Percentiles rank a stretch among this genome's conserved stretches.
Conservation (phyloP, 2,113 vertebrate genomes). For the Ictalurus furcatus region DNA sequence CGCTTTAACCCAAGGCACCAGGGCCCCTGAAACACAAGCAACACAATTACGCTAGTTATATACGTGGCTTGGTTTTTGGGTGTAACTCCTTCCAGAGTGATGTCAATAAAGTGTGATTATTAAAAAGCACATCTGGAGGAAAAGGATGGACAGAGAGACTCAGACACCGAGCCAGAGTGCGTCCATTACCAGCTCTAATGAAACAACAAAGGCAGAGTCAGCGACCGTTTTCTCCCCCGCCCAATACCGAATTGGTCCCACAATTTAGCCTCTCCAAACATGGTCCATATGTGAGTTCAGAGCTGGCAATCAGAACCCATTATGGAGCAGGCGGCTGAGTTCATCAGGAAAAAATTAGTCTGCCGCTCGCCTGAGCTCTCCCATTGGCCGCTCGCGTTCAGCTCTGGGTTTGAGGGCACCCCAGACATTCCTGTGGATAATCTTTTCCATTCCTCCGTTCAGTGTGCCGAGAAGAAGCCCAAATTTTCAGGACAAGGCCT, state of each 20-base stretch:
- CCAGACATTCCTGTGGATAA: constrained; percentile 85
- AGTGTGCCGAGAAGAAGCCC: constrained; percentile 71
- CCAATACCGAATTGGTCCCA: constrained; percentile 65
- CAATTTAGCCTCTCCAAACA: constrained; percentile 75
- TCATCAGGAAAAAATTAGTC: constrained; percentile 86
- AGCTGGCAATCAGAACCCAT: constrained; percentile 76
- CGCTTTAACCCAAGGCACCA: constrained; percentile 58
- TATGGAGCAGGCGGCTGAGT: constrained; percentile 77
- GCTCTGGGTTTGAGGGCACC: constrained; percentile 80
- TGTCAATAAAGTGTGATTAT: constrained; percentile 53
- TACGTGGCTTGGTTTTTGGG: constrained; percentile 49
- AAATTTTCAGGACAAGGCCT: constrained; percentile 74
- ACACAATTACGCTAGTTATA: constrained; percentile 53
- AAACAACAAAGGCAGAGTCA: constrained; percentile 58
- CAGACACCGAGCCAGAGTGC: neutral
- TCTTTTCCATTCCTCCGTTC: constrained; percentile 83
- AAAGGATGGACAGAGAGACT: constrained; percentile 1
- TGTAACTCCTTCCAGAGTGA: constrained; percentile 49
- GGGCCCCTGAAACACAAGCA: constrained; percentile 21
- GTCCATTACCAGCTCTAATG: constrained; percentile 47
- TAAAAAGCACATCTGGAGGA: constrained; percentile 58
- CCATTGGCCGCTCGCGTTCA: constrained; percentile 72
- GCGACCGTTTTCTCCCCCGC: constrained; percentile 56
- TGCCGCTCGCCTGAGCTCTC: constrained; percentile 68
- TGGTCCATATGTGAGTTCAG: constrained; percentile 77